Evolutionary conservation across 1,140 invertebrate genomes (phyloP), one percentile per base, ranked within the genome.

Genomic region (Hetaerina americana): DNA sequence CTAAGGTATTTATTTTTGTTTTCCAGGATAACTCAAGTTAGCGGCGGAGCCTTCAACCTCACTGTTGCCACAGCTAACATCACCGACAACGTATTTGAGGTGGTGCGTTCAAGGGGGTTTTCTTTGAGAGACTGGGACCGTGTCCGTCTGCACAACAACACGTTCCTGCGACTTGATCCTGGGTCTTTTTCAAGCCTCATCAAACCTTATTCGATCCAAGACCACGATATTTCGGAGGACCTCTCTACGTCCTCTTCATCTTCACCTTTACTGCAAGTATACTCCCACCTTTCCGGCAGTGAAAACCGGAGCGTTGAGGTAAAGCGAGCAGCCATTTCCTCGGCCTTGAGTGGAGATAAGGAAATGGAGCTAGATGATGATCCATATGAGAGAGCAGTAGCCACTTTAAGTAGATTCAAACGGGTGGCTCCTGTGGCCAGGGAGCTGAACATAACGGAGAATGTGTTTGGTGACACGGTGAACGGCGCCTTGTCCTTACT

Each of bases 21-120:
- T 86, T 85, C 69, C 83, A 91, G 89, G 75, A 82, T 91, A 72
- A 81, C 81, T 71, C 83, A 86, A 40, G 82, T 90, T 57, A 79
- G 86, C 73, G 78, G 80, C 25, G 86, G 84, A 49, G 88, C 87
- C 10, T 85, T 91, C 71, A 85, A 87, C 70, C 83, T 85, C 10
- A 87, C 86, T 12, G 84, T 86, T 5, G 88, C 85, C 0, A 83
- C 81, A 0, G 85, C 87, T 5, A 82, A 81, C 10, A 84, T 92
- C 24, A 81, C 81, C 28, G 83, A 87, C 75, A 89, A 87, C 77
- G 81, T 85, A 69, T 88, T 92, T 73, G 79, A 83, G 40, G 80
- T 79, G 24, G 80, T 91, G 5, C 80, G 81, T 25, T 79, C 81
- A 12, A 79, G 79, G 27, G 85, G 86, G 24, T 84, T 90, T 27